Evolutionary conservation across 2,113 vertebrate genomes (phyloP).

Genomic region (Mungos mungo): DNA sequence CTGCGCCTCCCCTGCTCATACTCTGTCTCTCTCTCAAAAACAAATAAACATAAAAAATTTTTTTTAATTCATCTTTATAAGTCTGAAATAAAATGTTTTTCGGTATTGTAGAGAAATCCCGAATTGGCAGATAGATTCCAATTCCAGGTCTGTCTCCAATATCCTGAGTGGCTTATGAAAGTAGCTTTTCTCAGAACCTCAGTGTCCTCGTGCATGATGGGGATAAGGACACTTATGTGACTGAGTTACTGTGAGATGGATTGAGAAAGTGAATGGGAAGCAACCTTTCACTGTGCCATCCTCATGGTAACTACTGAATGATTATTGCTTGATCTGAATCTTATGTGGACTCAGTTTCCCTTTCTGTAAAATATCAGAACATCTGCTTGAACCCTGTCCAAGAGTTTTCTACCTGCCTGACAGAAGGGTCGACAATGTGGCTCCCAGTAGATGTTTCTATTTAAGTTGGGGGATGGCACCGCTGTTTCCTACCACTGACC

Average conservation of each 20-base stretch:
- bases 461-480: background rate
- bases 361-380: background rate
- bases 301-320: background rate
- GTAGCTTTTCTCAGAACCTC: background rate
- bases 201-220: background rate
- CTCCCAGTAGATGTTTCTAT: background rate
- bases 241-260: background rate
- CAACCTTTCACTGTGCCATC: no score
- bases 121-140: background rate
- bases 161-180: background rate
- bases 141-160: background rate
- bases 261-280: background rate
- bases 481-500: background rate
- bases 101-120: background rate
- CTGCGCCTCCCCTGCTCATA: no score
- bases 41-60: no score
- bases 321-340: background rate
- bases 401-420: background rate
- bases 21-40: no score
- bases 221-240: accelerated
- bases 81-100: background rate
- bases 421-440: background rate
- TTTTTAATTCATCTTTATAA: constrained; percentile 54
- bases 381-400: background rate
- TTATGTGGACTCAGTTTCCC: background rate